These are phyloP conservation scores for Lophius americanus DNA, from an alignment of 2,797 vertebrate species.

Conservation along the genomic window DNA sequence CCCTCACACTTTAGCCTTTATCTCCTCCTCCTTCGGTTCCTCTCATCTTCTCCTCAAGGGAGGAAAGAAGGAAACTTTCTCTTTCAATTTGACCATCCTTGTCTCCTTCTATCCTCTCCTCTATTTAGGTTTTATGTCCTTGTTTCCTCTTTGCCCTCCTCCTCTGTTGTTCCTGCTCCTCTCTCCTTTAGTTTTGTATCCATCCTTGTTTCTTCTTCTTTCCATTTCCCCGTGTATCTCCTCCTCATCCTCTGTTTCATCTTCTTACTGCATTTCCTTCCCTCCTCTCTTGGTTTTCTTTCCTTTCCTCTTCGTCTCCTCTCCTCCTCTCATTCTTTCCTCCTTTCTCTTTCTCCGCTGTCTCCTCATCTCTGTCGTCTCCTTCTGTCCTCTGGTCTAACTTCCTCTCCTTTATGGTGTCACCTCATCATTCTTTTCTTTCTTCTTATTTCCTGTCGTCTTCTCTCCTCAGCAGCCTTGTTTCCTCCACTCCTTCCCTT, in stretches of 20 bases:
- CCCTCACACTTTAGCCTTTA: constrained; percentile 46
- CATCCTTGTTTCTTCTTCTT: not conserved
- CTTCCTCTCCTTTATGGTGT: no score
- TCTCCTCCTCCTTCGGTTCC: constrained; percentile 1
- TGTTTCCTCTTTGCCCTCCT: no score
- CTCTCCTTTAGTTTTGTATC: not conserved
- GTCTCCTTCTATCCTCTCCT: not conserved
- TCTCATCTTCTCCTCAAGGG: not conserved
- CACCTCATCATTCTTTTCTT: no score
- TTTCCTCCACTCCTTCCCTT: not conserved
- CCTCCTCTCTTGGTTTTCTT: not conserved
- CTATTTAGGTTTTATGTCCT: not conserved
- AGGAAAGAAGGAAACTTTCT: not conserved
- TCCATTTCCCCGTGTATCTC: not conserved
- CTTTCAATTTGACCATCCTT: not conserved
- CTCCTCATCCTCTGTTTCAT: not conserved
- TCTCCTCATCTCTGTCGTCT: not conserved
- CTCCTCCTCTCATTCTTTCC: no score
- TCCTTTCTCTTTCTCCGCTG: not conserved
- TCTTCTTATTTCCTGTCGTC: not conserved
- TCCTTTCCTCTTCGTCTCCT: not conserved
- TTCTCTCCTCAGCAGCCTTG: not conserved
- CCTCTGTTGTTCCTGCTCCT: not conserved
- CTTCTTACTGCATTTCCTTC: not conserved
- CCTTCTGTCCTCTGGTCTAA: not conserved